Evolutionary conservation across 1,140 invertebrate species (phyloP), one percentile per base, ranked within the genome.

Genomic region (Calycopis cecrops): DNA sequence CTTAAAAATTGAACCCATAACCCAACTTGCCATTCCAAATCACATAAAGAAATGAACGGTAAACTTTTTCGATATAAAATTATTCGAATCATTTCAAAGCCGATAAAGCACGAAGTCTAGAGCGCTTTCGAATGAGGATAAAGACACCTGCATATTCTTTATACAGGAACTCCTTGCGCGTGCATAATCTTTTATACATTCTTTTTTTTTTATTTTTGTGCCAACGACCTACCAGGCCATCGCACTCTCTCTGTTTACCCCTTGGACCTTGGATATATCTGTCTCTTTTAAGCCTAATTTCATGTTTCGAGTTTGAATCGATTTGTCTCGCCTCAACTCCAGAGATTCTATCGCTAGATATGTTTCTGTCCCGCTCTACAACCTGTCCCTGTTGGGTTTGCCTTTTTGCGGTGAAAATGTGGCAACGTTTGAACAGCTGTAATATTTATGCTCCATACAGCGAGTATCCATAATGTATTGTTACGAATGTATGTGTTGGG

Each of bases 241-340:
- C 55, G 57, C 52, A 59, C 54, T 63, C 56, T 47, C 57, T 55
- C 58, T 65, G 51, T 72, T 71, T 62, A 61, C 64, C 74, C 69
- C 40, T 44, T 62, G 65, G 69, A 69, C 33, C 48, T 59, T 44
- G 21, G 34, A 63, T 78, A 70, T 51, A 33, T 66, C 65, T 60
- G 54, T 80, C 76, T 70, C 68, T 67, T 63, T 67, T 60, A 60
- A 76, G 74, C 66, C 62, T 65, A 71, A 74, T 71, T 74, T 75
- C 60, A 61, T 66, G 68, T 69, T 63, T 79, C 65, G 62, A 75
- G 64, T 59, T 72, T 67, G 70, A 82, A 79, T 77, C 77, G 68
- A 80, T 82, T 76, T 76, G 74, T 85, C 77, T 76, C 77, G 76
- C 79, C 69, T 69, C 63, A 67, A 66, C 79, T 65, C 59, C 68